Percentiles rank a stretch among this genome's conserved stretches.
phyloP scores from a whole-genome alignment of 2,113 vertebrate species.

The Sitta europaea region DNA sequence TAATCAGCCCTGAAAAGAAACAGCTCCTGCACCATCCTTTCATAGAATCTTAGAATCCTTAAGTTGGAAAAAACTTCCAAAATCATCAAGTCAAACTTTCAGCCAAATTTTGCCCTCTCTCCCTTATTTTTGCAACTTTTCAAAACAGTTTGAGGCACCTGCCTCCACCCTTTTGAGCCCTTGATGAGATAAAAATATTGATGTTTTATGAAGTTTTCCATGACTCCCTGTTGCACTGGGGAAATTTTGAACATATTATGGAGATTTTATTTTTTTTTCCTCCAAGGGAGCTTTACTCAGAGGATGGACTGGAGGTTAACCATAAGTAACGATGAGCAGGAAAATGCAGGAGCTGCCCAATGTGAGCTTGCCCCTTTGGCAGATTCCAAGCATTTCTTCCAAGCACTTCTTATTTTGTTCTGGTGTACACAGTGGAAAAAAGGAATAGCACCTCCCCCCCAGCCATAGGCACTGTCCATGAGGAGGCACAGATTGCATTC shows the following conservation, averaged over 20 bases:
- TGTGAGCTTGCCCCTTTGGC: neutral
- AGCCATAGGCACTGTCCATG: neutral
- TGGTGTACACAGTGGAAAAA: neutral
- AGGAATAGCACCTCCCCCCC: neutral
- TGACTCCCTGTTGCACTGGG: neutral
- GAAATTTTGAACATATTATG: neutral
- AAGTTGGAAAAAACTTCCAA: neutral
- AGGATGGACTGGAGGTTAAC: neutral
- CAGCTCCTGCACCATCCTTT: neutral
- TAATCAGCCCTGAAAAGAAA: slow-evolving; percentile 61
- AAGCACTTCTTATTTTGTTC: neutral
- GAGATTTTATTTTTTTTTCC: neutral
- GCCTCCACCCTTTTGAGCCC: neutral
- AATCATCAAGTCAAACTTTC: neutral
- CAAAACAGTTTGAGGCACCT: slow-evolving; percentile 39
- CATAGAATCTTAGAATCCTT: neutral
- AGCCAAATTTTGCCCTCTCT: neutral
- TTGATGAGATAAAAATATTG: slow-evolving; percentile 5
- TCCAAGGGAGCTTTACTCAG: neutral
- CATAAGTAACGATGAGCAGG: neutral
- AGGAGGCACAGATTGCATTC: neutral
- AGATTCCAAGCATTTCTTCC: neutral
- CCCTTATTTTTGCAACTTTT: neutral
- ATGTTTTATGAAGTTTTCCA: slow-evolving; percentile 21
- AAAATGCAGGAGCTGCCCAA: neutral